Evolutionary conservation across 2,113 vertebrate genomes (phyloP), one percentile per base, ranked within the genome.

Genomic region (Capra hircus): DNA sequence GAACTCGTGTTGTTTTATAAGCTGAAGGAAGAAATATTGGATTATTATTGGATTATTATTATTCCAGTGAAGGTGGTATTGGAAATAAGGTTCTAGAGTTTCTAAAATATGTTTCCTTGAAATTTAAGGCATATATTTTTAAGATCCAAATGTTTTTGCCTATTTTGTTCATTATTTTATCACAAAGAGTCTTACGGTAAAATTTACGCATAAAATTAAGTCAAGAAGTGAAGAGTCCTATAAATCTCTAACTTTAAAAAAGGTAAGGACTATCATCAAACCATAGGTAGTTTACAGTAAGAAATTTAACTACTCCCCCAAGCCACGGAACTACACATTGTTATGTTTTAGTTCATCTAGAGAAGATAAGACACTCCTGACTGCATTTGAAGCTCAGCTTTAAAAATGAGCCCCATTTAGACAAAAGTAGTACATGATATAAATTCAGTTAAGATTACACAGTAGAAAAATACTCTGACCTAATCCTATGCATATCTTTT

Each of bases 21-120:
- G 95, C 98, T 99, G 94, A 92, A 98, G 95, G 97, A 96, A 98
- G 97, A 98, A 98, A n/a, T 11, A 59, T 57, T 64, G 19, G 43
- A 94, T 97, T 97, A 36, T 40, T 40, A 23, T 23, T 71, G n/a
- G 67, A 23, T 71, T 23, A 71, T 36, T 36, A 71, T 40, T 71
- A 88, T 25, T 91, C 48, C 85, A 64, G 25, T 92, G 91, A 85
- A 77, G 6, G 23, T 81, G 3, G 64, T 52, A 91, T 97, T 90
- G n/a, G 88, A 93, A 94, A 88, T 15, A 86, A 92, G 33, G 10
- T 5, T 95, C 33, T 93, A 67, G 19, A 64, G 40, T 93, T 95
- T 92, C 80, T 71, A 96, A 96, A 95, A 40, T 82, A 55, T 27
- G 57, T 52, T 92, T 97, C 3, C n/a, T 67, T 91, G 43, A 95